phyloP scores from a whole-genome alignment of 2,113 vertebrate genomes.

The Lycocorax pyrrhopterus region DNA sequence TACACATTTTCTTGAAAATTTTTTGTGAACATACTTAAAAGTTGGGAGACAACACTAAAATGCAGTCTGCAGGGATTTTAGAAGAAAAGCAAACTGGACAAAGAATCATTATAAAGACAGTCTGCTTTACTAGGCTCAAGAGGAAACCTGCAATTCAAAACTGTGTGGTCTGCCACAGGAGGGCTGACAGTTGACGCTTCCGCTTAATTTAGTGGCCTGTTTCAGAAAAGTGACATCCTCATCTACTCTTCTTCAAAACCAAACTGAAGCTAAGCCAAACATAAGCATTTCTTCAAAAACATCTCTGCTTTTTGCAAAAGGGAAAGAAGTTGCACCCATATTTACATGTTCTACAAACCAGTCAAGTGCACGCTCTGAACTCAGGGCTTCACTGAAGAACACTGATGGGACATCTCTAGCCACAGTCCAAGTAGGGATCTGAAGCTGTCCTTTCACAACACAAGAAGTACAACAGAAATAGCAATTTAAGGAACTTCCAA shows the following conservation, averaged over 20 bases:
- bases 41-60: not conserved
- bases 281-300: not conserved
- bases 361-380: not conserved
- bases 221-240: not conserved
- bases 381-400: not conserved
- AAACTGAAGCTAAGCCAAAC: not conserved
- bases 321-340: not conserved
- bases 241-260: not conserved
- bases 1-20: not conserved
- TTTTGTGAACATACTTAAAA: not conserved
- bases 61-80: not conserved
- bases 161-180: not conserved
- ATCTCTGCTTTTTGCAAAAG: not conserved
- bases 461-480: not conserved
- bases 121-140: not conserved
- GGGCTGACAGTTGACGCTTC: not conserved
- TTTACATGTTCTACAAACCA: not conserved
- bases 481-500: not conserved
- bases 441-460: not conserved
- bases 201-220: not conserved
- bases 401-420: not conserved
- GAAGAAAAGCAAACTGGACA: not conserved
- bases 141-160: not conserved
- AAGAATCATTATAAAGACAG: not conserved
- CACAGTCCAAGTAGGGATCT: not conserved